Evolutionary conservation across 2,888 invertebrate species (phyloP), one percentile per base, ranked within the genome.

Genomic region (Noctuana brunneofusca): DNA sequence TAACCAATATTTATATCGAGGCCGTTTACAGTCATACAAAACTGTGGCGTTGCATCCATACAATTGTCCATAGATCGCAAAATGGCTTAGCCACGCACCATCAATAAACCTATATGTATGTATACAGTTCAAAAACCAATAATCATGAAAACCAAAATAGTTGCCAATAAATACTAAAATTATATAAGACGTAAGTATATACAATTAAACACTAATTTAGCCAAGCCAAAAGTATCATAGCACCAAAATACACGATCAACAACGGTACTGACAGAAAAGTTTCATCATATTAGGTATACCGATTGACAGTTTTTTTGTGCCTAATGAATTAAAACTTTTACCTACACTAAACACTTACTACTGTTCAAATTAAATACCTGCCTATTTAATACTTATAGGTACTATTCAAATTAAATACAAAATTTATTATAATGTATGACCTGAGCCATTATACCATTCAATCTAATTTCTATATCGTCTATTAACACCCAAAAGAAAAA

Each of bases 181-280:
- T 74, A 74, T 78, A 82, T 78, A 43, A 43, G 43, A 43, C 73
- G 79, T 83, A 84, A 82, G 74, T 59, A 63, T 63, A 32, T 84
- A 86, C 81, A 87, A 84, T 84, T 86, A 86, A 87, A 79, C 66
- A 79, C 85, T 89, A 89, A 77, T 83, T 89, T 87, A 89, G 89
- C 89, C 85, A 88, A 89, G 89, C 89, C 89, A 86, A 89, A 88
- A 84, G 80, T 73, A 86, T 84, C 75, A 79, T 89, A 91, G 90
- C 90, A 91, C 90, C 90, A 86, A 89, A 89, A 87, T 78, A 83
- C 80, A 78, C 84, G 81, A 81, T 71, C 71, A 81, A 83, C 75
- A 78, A 73, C 58, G 71, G 84, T 84, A 86, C 78, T 77, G 88
- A 89, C 75, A 89, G 90, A 90, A 89, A 90, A 90, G 89, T 90